Evolutionary conservation across 2,888 invertebrate species (phyloP), one percentile per base, ranked within the genome.

Genomic region (Netelia fuscicornis): DNA sequence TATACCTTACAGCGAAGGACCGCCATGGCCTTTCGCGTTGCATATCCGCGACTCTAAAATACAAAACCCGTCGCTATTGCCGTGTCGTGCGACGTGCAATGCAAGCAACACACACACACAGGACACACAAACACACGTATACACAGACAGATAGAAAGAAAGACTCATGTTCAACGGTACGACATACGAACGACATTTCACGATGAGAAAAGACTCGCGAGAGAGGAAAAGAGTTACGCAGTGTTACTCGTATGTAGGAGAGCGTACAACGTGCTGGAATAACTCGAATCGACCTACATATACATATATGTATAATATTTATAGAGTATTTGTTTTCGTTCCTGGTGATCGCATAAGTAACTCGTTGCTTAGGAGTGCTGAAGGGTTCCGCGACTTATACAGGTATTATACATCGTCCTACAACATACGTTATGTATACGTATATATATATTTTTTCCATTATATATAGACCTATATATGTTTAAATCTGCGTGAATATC

Each of bases 341-440:
- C 20, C 8, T 42, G n/a, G 68, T 60, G 54, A 70, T 58, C 54
- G 64, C 64, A 76, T 65, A 62, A 77, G 81, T 71, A 76, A 52
- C 76, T 52, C 68, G 44, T 48, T 54, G 70, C 58, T 37, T 71
- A n/a, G 37, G 37, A 37, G 65, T 71, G 77, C 71, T 65, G 44
- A 76, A 71, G 76, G 56, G 56, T 54, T 58, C 30, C 37, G 42
- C 42, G 17, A 11, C 23, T 54, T 56, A 37, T 23, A 20, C 58
- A 25, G 17, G 11, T 65, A 56, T 23, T 54, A 30, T 25, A 44
- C 13, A 48, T 48, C 3, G 23, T 30, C 48, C 13, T 25, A 60
- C 54, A 54, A 11, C 48, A 48, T 23, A 2, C 6, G 13, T 11
- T 3, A 20, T 42, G 42, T 58, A 72, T 65, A 71, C 65, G 60